Base-by-base conservation (phyloP, 2,113 vertebrate species). In the Perca schrenkii region DNA sequence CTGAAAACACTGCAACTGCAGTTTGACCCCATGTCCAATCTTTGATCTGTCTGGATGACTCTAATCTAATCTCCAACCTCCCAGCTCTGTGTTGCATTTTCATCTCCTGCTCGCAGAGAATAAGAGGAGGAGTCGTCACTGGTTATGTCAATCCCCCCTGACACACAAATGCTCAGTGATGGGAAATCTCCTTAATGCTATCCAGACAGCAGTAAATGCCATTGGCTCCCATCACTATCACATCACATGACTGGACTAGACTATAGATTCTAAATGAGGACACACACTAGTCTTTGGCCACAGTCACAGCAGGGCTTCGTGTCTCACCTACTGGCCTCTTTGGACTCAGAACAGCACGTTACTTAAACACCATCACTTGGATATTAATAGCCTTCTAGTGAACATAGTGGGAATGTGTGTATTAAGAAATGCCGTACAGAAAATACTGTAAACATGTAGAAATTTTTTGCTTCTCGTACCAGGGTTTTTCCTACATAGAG, bases 301-400 rank as follows among this genome's bases (percentile, higher is more conserved):
- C 22, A 60, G 16, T 81, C 58, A 43, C 64, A 63, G 52, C 11
- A 25, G 22, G 66, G 46, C 13, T 72, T 72, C 15, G 2, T 46
- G 79, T 72, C 74, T 89, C 64, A 86, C 84, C 82, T 75, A 70
- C 82, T 91, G 82, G 28, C 80, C 90, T 84, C 28, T 47, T 85
- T 80, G 58, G 71, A 77, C 47, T 28, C 36, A 11, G 8, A 47
- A 66, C 80, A 60, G 46, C 57, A 58, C 1, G 3, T 74, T 68
- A 71, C 70, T 61, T 56, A 74, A 81, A 77, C 54, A 50, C 12
- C 11, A 8, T 70, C 13, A 25, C 21, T 14, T 0, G 28, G 57
- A 34, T 80, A 80, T 84, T 79, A 74, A 65, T 75, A 81, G 61
- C 14, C 50, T 58, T 56, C 7, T 13, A 4, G 19, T 34, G 19